Base-by-base conservation (phyloP, 2,888 invertebrate species). In the Synanthedon tipuliformis region DNA sequence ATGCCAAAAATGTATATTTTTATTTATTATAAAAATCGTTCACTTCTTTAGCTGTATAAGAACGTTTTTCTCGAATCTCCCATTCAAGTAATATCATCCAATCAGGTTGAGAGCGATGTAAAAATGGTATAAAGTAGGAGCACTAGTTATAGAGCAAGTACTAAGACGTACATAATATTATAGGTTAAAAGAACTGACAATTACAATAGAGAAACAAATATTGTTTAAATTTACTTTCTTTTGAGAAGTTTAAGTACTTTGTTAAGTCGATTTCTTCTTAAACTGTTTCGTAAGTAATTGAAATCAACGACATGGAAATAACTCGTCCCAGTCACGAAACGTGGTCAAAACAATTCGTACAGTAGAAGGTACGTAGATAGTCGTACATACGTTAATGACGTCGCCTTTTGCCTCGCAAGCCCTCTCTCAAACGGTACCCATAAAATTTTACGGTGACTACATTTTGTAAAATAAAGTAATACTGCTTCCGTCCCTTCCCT, bases 381-480 rank as follows among this genome's bases (percentile, higher is more conserved):
- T 57, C 66, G 66, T 69, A 68, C 73, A 75, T 71, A 72, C 72
- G 68, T 71, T 81, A 81, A 80, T 75, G 77, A 72, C 61, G 60
- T 62, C 60, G 61, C 64, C 63, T 57, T 64, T 62, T 60, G 61
- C 64, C 63, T 57, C 64, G 56, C 57, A 62, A 61, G 62, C 71
- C 70, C 68, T 67, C 67, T 69, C 67, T 68, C 67, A 75, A 81
- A 74, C 70, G 75, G 69, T 64, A 59, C 57, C 60, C 68, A 75
- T 84, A 79, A 81, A 81, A 81, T 82, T 81, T 81, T 79, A 83
- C 71, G 75, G 63, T 67, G 73, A 73, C 72, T 76, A 78, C 73
- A 78, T 77, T 81, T 76, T 73, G 71, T 74, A 73, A 76, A 80
- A 79, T 81, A 78, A 78, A 76, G 74, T 71, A 70, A 74, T 73